Evolutionary conservation across 2,888 invertebrate genomes (phyloP).

Genomic region (Nemotelus pantherinus): DNA sequence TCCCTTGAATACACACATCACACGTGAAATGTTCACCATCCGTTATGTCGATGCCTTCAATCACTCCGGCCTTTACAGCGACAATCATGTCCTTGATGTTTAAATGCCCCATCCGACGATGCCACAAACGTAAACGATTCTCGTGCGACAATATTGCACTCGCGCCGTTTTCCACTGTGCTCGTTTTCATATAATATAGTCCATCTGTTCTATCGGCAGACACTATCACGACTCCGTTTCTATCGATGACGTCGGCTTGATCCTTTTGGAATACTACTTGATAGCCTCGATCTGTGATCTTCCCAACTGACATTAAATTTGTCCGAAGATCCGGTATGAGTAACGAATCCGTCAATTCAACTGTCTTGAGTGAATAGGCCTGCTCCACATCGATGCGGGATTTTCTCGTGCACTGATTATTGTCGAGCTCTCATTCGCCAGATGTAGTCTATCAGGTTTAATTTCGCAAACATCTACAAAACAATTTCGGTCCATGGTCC

Average conservation of each 20-base stretch:
- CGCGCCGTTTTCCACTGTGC: too few relatives aligned
- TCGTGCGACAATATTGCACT: too few relatives aligned
- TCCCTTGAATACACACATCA: not conserved
- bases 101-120: too few relatives aligned
- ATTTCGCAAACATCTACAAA: not conserved
- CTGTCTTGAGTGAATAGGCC: not conserved
- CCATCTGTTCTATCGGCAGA: too few relatives aligned
- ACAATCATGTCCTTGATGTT: too few relatives aligned
- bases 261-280: not conserved
- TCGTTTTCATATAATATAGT: too few relatives aligned
- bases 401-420: slow-evolving; percentile 9
- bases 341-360: slow-evolving; percentile 3
- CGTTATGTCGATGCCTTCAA: too few relatives aligned
- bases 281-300: slow-evolving; percentile 14
- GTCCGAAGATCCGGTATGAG: slow-evolving; percentile 29
- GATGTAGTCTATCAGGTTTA: too few relatives aligned
- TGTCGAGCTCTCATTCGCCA: not conserved
- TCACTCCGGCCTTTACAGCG: too few relatives aligned
- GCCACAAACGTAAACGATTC: too few relatives aligned
- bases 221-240: too few relatives aligned
- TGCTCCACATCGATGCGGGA: not conserved
- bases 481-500: not conserved
- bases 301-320: slow-evolving; percentile 27
- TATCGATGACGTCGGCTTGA: too few relatives aligned
- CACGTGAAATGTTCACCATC: not conserved